phyloP scores from a whole-genome alignment of 2,113 vertebrate genomes.

The Ardeotis arabs region DNA sequence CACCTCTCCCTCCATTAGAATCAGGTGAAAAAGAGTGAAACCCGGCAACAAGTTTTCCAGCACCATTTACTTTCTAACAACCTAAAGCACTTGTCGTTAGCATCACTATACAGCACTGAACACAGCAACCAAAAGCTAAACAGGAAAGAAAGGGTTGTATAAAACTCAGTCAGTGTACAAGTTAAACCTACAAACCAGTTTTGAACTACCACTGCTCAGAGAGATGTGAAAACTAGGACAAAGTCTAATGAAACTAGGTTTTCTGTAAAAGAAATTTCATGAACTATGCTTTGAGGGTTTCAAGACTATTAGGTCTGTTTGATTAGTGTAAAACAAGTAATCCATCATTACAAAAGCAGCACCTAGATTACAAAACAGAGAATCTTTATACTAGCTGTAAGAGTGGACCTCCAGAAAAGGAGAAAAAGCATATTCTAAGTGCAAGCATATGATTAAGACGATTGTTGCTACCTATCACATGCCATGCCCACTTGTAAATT shows the following conservation, averaged over 20 bases:
- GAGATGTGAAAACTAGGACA: background rate
- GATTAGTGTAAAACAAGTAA: background rate
- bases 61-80: background rate
- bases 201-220: background rate
- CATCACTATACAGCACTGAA: background rate
- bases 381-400: background rate
- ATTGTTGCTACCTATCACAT: background rate
- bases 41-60: background rate
- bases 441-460: background rate
- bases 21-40: background rate
- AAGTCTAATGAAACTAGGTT: slow-evolving; percentile 5
- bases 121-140: background rate
- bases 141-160: background rate
- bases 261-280: background rate
- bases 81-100: background rate
- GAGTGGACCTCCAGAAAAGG: background rate
- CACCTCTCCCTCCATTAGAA: accelerated
- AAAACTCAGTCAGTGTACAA: background rate
- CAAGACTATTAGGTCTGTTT: background rate
- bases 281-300: background rate
- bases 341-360: background rate
- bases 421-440: background rate
- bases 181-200: slow-evolving; percentile 5
- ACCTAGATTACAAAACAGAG: background rate
- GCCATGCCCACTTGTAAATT: background rate